These are phyloP conservation scores for Steinernema scapterisci DNA, from an alignment of 2,888 invertebrate species.

Conservation along the genomic window DNA sequence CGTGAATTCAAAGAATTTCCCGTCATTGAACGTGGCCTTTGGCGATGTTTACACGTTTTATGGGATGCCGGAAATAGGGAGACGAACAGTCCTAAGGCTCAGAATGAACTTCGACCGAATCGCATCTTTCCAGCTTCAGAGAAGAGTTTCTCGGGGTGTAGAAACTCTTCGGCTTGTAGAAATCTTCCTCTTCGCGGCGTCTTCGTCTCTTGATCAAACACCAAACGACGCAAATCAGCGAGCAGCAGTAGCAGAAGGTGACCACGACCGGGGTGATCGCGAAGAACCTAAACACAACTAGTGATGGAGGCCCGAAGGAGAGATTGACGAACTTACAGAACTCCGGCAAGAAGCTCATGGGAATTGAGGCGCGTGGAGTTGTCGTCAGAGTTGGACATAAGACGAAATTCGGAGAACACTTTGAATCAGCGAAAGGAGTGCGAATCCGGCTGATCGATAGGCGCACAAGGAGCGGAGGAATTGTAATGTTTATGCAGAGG, in stretches of 20 bases:
- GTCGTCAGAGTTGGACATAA: not conserved
- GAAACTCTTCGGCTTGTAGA: not conserved
- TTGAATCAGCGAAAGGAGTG: too few species aligned
- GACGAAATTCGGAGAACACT: too few species aligned
- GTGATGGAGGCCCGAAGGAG: not conserved
- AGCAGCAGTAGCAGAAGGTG: conserved; percentile 29
- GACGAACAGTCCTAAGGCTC: not conserved
- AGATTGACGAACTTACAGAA: not conserved
- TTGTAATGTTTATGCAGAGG: too few species aligned
- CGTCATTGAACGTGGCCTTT: too few species aligned
- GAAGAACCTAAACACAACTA: conserved; percentile 1
- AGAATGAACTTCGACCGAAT: conserved; percentile 4
- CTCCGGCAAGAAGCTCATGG: not conserved
- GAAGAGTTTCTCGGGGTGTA: conserved; percentile 4
- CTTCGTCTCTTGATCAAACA: not conserved
- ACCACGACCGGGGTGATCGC: conserved; percentile 1
- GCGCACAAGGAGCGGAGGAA: too few species aligned
- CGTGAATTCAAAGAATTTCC: too few species aligned
- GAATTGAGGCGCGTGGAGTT: not conserved
- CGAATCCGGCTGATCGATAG: too few species aligned
- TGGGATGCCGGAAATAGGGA: too few species aligned
- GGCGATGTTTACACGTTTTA: too few species aligned
- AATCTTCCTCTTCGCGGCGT: not conserved
- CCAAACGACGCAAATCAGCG: conserved; percentile 21
- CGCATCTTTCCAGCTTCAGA: not conserved